Percentiles rank a stretch among this genome's conserved stretches.
These are phyloP conservation scores for Cactoblastis cactorum DNA, from an alignment of 2,888 invertebrate genomes.

Conservation along the genomic window DNA sequence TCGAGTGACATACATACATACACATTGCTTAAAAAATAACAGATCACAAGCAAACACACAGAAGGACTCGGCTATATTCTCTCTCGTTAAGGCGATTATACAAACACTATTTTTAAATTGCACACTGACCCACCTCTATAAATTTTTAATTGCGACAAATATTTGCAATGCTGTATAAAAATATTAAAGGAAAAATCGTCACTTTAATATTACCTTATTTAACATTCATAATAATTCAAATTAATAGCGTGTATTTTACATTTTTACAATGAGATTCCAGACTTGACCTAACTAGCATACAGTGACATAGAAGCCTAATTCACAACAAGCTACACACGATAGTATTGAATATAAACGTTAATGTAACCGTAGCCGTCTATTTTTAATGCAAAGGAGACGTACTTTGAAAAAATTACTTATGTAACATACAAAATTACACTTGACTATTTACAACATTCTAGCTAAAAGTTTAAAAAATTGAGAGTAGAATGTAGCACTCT, in stretches of 20 bases:
- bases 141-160: constrained; percentile 78
- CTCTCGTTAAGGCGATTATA: constrained; percentile 78
- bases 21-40: constrained; percentile 47
- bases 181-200: constrained; percentile 78
- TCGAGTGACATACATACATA: constrained; percentile 38
- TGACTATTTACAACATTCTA: constrained; percentile 74
- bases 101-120: constrained; percentile 73
- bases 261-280: constrained; percentile 75
- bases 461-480: constrained; percentile 57
- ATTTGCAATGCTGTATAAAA: constrained; percentile 78
- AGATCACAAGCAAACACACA: constrained; percentile 63
- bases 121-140: constrained; percentile 77
- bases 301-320: constrained; percentile 72
- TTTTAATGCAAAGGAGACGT: constrained; percentile 72
- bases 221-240: constrained; percentile 70
- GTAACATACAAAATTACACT: constrained; percentile 76
- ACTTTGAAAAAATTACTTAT: constrained; percentile 68
- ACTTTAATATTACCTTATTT: constrained; percentile 70
- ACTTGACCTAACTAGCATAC: constrained; percentile 69
- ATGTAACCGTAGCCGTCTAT: constrained; percentile 68
- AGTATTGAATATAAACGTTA: constrained; percentile 65
- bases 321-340: constrained; percentile 76
- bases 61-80: constrained; percentile 74
- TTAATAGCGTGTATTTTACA: constrained; percentile 75
- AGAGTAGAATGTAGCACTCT: constrained; percentile 40